Percentiles rank a stretch among this genome's conserved stretches.
These are phyloP conservation scores for Brachypodius melanocephalos DNA, from an alignment of 2,113 vertebrate species.

Conservation along the genomic window DNA sequence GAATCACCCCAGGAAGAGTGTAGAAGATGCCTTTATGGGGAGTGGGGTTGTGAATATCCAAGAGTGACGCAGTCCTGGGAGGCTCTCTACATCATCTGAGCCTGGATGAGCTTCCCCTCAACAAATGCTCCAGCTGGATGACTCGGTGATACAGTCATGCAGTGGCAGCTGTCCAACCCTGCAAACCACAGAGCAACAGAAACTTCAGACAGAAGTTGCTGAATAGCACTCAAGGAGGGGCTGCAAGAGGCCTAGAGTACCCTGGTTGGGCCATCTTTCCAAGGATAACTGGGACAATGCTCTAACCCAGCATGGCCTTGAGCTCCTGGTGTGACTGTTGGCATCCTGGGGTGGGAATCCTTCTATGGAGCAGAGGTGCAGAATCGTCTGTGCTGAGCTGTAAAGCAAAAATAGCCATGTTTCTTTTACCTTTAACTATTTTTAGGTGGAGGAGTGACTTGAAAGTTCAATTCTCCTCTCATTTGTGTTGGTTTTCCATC, in stretches of 20 bases:
- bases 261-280: background rate
- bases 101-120: background rate
- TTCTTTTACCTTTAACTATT: background rate
- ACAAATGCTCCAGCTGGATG: background rate
- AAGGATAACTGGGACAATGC: background rate
- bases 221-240: background rate
- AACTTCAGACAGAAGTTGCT: background rate
- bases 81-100: background rate
- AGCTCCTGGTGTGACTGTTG: background rate
- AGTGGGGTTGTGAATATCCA: background rate
- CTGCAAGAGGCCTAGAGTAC: background rate
- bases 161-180: background rate
- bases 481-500: background rate
- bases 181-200: background rate
- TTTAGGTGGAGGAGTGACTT: background rate
- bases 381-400: background rate
- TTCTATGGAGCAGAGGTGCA: background rate
- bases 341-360: background rate
- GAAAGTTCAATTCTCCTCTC: background rate
- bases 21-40: background rate
- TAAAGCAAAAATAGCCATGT: background rate
- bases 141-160: accelerated
- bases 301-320: accelerated
- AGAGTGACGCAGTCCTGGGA: background rate
- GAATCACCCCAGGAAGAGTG: background rate